Percentiles rank a stretch among this genome's conserved stretches.
Conservation (phyloP, 2,113 vertebrate species). For the Myiopsitta monachus region DNA sequence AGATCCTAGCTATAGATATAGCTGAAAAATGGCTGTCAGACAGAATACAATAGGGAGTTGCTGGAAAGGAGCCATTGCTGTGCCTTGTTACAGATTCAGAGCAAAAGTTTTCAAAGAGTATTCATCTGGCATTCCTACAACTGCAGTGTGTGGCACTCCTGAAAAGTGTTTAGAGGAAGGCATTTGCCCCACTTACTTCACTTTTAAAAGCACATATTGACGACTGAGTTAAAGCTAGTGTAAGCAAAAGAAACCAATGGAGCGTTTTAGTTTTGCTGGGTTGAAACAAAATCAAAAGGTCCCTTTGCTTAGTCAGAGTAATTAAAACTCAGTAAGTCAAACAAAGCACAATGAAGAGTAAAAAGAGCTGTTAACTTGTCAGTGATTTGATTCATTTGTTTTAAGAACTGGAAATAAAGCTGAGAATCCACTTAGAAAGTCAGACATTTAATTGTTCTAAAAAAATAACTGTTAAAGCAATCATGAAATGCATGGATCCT, state of each 20-base stretch:
- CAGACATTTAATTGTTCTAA: not conserved
- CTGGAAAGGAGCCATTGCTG: conserved; percentile 39
- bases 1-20: conserved; percentile 34
- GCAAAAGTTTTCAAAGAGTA: not conserved
- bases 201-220: not conserved
- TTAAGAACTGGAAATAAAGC: not conserved
- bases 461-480: not conserved
- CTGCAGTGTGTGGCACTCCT: not conserved
- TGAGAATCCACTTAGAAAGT: not conserved
- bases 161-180: not conserved
- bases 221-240: not conserved
- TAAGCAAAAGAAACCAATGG: not conserved
- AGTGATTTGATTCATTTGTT: not conserved
- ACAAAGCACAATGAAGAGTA: not conserved
- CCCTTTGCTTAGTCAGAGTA: not conserved
- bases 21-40: conserved; percentile 6
- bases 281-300: not conserved
- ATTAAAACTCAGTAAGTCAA: not conserved
- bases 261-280: not conserved
- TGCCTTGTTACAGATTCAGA: conserved; percentile 6
- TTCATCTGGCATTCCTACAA: not conserved
- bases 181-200: not conserved
- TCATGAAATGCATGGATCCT: not conserved
- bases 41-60: not conserved
- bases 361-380: not conserved